These are phyloP conservation scores for Apotomis betuletana DNA, from an alignment of 2,888 invertebrate genomes.

Conservation along the genomic window DNA sequence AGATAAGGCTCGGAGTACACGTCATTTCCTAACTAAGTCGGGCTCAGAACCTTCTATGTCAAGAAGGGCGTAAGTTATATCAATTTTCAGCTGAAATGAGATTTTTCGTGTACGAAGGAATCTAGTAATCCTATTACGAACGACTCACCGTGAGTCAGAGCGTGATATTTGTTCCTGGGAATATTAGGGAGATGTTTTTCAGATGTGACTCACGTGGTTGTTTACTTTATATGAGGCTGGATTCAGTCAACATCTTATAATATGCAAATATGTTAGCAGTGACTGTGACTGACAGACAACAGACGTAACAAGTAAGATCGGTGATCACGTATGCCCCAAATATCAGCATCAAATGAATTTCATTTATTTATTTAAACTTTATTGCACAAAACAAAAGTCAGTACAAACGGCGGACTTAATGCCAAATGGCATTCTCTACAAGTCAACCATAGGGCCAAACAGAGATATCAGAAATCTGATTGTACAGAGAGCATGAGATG, in stretches of 20 bases:
- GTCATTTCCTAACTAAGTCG: background rate
- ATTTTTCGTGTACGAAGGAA: background rate
- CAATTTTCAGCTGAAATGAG: background rate
- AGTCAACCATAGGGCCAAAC: too few relatives aligned
- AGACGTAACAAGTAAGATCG: too few relatives aligned
- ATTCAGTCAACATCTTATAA: background rate
- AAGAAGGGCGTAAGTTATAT: background rate
- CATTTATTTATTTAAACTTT: too few relatives aligned
- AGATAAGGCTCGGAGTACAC: conserved; percentile 20
- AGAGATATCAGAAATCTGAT: too few relatives aligned
- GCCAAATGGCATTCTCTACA: too few relatives aligned
- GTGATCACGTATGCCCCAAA: too few relatives aligned
- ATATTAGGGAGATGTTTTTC: conserved; percentile 22
- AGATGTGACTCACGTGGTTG: conserved; percentile 15
- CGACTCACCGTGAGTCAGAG: conserved; percentile 3
- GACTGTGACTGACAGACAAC: too few relatives aligned
- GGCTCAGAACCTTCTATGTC: background rate
- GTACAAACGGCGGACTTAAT: too few relatives aligned
- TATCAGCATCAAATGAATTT: too few relatives aligned
- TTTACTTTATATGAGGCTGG: background rate
- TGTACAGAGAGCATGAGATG: too few relatives aligned
- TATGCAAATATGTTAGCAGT: too few relatives aligned
- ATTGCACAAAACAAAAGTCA: too few relatives aligned
- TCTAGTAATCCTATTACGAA: conserved; percentile 16
- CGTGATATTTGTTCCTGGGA: conserved; percentile 9